Conservation (phyloP, 2,113 vertebrate genomes). For the Hepsetus odoe region DNA sequence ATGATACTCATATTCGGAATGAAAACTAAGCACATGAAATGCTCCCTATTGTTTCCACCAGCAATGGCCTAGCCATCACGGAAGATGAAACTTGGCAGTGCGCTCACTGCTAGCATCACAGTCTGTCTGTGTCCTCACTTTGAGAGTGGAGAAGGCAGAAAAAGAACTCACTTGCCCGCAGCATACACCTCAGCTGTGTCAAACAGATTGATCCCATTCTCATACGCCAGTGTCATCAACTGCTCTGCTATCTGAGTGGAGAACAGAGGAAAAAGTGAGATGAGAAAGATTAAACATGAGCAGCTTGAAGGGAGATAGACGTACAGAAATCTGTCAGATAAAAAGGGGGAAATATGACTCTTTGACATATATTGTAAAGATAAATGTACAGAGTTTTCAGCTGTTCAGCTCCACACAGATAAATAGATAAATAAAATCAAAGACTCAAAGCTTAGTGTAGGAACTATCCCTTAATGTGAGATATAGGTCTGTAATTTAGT, state of each 20-base stretch:
- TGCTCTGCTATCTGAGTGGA: conserved; percentile 87
- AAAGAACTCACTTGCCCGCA: conserved; percentile 84
- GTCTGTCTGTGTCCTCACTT: neutral
- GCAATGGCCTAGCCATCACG: neutral
- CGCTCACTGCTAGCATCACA: neutral
- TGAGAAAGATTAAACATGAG: neutral
- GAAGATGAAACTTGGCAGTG: neutral
- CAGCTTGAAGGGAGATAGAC: conserved; percentile 26
- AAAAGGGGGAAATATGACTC: neutral
- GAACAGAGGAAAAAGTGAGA: neutral
- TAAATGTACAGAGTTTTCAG: neutral
- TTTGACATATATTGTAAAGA: neutral
- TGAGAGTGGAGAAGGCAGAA: conserved; percentile 11
- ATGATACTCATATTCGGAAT: neutral
- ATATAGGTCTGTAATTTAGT: neutral
- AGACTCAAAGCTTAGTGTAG: neutral
- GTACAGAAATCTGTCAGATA: neutral
- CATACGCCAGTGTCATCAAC: conserved; percentile 91
- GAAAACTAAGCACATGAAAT: neutral
- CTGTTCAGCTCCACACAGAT: neutral
- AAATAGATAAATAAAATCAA: neutral
- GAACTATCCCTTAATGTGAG: neutral
- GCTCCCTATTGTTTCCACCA: neutral
- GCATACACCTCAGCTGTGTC: conserved; percentile 93
- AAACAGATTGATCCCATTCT: conserved; percentile 94